Conservation (phyloP, 2,113 vertebrate genomes). For the Willisornis vidua region DNA sequence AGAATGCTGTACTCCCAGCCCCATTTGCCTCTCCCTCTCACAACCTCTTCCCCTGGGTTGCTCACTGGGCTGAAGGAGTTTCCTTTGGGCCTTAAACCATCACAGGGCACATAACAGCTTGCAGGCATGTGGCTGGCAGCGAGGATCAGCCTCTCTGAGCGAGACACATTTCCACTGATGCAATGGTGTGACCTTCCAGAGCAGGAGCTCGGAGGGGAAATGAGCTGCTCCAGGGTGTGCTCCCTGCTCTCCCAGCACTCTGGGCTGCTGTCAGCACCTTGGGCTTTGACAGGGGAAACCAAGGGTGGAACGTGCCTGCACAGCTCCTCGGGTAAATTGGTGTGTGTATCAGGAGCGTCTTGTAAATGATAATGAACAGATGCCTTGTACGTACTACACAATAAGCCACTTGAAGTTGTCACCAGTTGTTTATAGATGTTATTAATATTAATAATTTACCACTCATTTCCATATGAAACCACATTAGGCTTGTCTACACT, state of each 20-base stretch:
- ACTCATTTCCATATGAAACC: constrained; percentile 60
- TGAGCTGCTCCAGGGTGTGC: rapidly evolving
- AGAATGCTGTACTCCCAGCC: not conserved
- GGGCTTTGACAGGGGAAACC: not conserved
- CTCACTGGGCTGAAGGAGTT: not conserved
- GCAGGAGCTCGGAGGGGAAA: not conserved
- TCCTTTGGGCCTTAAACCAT: not conserved
- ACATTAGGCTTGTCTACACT: constrained; percentile 40
- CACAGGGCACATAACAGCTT: not conserved
- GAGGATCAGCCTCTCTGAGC: not conserved
- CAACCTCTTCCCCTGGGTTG: not conserved
- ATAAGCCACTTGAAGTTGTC: constrained; percentile 67
- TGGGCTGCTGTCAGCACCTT: not conserved
- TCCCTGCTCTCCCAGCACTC: not conserved
- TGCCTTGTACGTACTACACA: constrained; percentile 43
- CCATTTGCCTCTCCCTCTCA: not conserved
- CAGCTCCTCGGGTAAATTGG: not conserved
- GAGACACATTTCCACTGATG: not conserved
- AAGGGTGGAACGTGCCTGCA: not conserved
- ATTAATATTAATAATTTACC: constrained; percentile 69
- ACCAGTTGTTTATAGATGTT: constrained; percentile 58
- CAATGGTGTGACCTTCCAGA: not conserved
- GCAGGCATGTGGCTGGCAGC: not conserved
- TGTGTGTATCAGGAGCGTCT: not conserved
- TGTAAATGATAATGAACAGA: constrained; percentile 57